Evolutionary conservation across 2,113 vertebrate species (phyloP).

Genomic region (Elephantulus edwardii): DNA sequence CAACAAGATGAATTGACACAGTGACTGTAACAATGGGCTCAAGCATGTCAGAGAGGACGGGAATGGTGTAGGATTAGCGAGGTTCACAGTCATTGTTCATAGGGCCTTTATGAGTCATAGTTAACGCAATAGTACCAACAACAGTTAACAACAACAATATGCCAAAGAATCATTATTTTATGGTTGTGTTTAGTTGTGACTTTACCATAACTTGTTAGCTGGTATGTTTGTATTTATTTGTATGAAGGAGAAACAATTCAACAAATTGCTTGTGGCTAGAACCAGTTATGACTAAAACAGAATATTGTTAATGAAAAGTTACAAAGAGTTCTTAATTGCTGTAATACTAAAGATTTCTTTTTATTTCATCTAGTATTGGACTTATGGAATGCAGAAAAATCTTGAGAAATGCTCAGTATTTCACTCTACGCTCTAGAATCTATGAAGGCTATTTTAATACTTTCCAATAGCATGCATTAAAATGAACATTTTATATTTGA

Average conservation of each 20-base stretch:
- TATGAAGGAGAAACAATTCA: slow-evolving; percentile 36
- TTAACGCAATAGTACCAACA: too few species aligned
- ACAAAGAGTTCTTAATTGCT: background rate
- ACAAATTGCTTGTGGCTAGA: background rate
- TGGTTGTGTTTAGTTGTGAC: background rate
- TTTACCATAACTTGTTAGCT: slow-evolving; percentile 13
- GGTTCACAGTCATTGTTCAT: too few species aligned
- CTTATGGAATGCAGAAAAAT: background rate
- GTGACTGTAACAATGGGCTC: too few species aligned
- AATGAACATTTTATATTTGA: background rate
- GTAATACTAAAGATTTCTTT: slow-evolving; percentile 25
- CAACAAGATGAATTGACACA: too few species aligned
- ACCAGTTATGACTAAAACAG: slow-evolving; percentile 13
- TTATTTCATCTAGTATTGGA: background rate
- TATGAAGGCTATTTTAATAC: background rate
- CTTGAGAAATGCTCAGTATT: background rate
- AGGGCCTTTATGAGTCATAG: too few species aligned
- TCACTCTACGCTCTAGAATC: background rate
- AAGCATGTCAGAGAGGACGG: too few species aligned
- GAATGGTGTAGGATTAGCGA: too few species aligned
- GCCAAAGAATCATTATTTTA: background rate
- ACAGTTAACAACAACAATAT: too few species aligned
- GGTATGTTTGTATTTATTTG: slow-evolving; percentile 32
- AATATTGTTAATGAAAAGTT: background rate
- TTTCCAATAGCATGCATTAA: background rate